Evolutionary conservation across 2,113 vertebrate species (phyloP).

Genomic region (Dipodomys ordii): DNA sequence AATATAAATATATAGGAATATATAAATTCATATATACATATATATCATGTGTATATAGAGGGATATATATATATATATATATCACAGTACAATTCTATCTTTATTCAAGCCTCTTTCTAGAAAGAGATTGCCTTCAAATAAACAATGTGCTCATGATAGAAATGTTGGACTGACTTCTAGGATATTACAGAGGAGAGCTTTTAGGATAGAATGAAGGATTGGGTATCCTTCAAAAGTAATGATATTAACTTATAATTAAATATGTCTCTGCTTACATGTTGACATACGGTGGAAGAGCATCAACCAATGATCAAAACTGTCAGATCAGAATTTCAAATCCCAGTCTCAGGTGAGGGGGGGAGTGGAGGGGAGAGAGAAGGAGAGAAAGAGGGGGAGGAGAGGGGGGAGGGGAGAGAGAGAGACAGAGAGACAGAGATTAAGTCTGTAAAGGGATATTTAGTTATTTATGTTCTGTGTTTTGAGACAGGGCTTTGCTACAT

Average conservation of each 20-base stretch:
- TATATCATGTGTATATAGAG: too few species aligned
- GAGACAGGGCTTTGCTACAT: too few species aligned
- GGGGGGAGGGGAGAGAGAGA: too few species aligned
- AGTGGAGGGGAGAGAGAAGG: too few species aligned
- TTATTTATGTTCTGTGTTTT: not conserved
- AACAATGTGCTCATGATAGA: not conserved
- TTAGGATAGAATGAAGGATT: not conserved
- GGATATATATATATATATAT: too few species aligned
- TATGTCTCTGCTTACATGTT: not conserved
- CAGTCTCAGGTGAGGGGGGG: too few species aligned
- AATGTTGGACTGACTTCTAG: not conserved
- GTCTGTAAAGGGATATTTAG: not conserved
- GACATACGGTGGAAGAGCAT: not conserved
- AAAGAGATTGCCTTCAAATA: constrained; percentile 33
- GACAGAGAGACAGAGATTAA: too few species aligned
- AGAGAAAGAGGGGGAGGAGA: too few species aligned
- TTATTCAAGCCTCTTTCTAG: not conserved
- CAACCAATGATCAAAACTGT: too few species aligned
- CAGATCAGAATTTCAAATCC: too few species aligned
- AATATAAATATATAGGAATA: too few species aligned
- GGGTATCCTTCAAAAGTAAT: not conserved
- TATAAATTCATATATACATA: too few species aligned
- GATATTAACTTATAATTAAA: not conserved
- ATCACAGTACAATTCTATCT: not conserved
- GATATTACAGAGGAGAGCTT: not conserved